Percentiles rank a stretch among this genome's conserved stretches.
Evolutionary conservation across 2,888 invertebrate species (phyloP).

Genomic region (Psylliodes chrysocephalus): DNA sequence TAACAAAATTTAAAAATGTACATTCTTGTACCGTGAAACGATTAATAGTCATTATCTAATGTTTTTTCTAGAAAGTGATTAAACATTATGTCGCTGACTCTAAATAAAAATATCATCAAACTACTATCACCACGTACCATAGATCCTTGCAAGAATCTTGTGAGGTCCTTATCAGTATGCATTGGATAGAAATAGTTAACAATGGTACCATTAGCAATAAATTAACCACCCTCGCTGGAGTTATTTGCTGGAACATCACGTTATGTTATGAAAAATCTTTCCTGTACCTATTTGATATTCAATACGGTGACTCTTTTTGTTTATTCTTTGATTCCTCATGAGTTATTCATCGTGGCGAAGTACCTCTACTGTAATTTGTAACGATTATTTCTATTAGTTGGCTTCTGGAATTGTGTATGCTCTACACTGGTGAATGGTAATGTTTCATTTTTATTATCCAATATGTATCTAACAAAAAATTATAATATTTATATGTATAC

Average conservation of each 20-base stretch:
- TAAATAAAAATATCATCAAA: not conserved
- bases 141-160: constrained; percentile 47
- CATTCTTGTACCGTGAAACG: not conserved
- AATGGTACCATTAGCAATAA: constrained; percentile 64
- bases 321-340: constrained; percentile 59
- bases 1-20: no score
- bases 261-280: constrained; percentile 58
- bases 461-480: no score
- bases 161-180: constrained; percentile 63
- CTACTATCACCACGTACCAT: constrained; percentile 10
- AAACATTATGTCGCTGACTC: not conserved
- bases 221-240: constrained; percentile 60
- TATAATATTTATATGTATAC: no score
- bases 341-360: constrained; percentile 58
- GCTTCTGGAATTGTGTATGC: constrained; percentile 42
- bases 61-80: not conserved
- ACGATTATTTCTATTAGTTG: constrained; percentile 59
- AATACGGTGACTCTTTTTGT: constrained; percentile 42
- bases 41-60: not conserved
- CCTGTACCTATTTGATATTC: constrained; percentile 55
- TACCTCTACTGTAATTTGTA: constrained; percentile 61
- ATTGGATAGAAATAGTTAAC: constrained; percentile 59
- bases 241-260: constrained; percentile 43
- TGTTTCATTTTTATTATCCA: no score
- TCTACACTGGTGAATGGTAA: no score